Evolutionary conservation across 2,888 invertebrate genomes (phyloP).

Genomic region (Epicampocera succincta): DNA sequence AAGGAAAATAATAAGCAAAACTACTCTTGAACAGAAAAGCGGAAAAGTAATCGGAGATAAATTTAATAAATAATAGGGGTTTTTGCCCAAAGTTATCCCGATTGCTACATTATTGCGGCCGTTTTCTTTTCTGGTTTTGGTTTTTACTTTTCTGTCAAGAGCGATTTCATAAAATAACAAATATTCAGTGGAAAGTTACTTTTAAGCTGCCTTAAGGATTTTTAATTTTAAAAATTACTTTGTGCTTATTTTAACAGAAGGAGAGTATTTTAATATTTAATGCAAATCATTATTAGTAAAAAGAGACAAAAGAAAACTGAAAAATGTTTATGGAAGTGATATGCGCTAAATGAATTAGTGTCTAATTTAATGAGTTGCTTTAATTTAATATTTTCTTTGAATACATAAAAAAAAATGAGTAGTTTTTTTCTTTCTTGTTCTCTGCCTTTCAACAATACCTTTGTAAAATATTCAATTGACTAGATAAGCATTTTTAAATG

Average conservation of each 20-base stretch:
- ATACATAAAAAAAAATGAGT: conserved; percentile 29
- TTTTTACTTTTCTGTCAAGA: no score
- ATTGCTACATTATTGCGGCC: no score
- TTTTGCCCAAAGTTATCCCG: no score
- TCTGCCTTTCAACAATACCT: conserved; percentile 64
- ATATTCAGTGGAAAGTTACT: conserved; percentile 20
- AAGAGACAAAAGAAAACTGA: conserved; percentile 33
- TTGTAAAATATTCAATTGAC: conserved; percentile 74
- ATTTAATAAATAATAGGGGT: no score
- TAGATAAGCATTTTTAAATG: conserved; percentile 75
- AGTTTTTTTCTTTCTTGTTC: conserved; percentile 61
- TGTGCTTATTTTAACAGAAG: conserved; percentile 64
- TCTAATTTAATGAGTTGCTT: conserved; percentile 54
- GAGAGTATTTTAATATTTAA: conserved; percentile 54
- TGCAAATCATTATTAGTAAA: conserved; percentile 54
- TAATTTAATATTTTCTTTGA: conserved; percentile 27
- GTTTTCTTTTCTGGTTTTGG: no score
- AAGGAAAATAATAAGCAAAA: conserved; percentile 53
- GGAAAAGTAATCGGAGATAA: no score
- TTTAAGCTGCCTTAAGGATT: conserved; percentile 43
- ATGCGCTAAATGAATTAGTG: conserved; percentile 53
- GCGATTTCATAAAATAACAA: conserved; percentile 31
- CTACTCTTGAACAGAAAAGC: no score
- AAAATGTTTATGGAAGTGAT: conserved; percentile 42
- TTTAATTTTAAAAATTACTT: conserved; percentile 24